phyloP scores from a whole-genome alignment of 2,797 vertebrate species.

The Poeciliopsis paucimaculata region DNA sequence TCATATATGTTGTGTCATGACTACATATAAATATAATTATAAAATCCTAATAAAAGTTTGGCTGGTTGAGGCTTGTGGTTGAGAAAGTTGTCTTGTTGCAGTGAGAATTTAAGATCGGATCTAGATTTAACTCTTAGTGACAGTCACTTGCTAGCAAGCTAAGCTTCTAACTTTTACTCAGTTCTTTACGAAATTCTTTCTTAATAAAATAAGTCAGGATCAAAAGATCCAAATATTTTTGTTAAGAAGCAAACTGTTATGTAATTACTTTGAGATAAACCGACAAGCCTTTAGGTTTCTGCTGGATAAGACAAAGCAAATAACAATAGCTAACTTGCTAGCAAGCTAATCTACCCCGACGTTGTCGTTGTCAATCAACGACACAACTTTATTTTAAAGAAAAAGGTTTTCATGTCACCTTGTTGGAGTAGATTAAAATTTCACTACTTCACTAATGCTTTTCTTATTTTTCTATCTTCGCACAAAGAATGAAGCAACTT shows the following conservation, averaged over 20 bases:
- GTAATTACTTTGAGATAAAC: not conserved
- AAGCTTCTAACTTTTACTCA: not conserved
- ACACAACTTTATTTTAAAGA: not conserved
- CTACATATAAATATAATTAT: not conserved
- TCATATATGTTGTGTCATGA: not conserved
- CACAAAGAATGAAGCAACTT: not conserved
- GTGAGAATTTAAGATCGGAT: not conserved
- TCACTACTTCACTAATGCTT: not conserved
- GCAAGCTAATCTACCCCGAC: not conserved
- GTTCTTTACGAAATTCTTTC: not conserved
- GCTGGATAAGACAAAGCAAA: not conserved
- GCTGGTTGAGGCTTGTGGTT: not conserved
- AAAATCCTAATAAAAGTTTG: not conserved
- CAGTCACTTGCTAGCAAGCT: not conserved
- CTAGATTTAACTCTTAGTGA: not conserved
- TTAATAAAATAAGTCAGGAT: not conserved
- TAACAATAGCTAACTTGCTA: not conserved
- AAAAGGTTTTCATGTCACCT: not conserved
- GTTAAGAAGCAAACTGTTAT: not conserved
- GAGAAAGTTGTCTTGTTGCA: not conserved
- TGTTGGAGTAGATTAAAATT: not conserved
- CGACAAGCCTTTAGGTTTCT: not conserved
- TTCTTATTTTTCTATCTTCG: not conserved
- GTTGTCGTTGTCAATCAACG: not conserved
- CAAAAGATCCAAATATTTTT: not conserved